Evolutionary conservation across 2,888 invertebrate genomes (phyloP), one percentile per base, ranked within the genome.

Genomic region (Eupithecia inturbata): DNA sequence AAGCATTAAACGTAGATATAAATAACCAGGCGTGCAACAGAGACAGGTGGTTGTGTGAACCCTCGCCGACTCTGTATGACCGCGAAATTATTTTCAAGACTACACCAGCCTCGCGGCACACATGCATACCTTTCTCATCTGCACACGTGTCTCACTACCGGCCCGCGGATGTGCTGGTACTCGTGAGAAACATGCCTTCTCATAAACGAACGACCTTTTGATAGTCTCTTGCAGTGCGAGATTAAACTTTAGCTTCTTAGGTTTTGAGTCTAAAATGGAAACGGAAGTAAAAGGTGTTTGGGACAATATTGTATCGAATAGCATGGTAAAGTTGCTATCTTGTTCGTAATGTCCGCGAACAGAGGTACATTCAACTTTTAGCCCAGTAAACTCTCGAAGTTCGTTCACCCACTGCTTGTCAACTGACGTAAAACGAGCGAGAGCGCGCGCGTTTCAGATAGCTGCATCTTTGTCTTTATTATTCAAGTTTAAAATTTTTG

Each of bases 81-180:
- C 94, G 94, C 94, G 94, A 94, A 94, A 94, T 94, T 91, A 94
- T 94, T 94, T 94, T 94, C 94, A 94, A 94, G 93, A 94, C 93
- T 94, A 93, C 93, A 92, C 91, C 90, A 92, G 91, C 93, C 90
- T 92, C 91, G 76, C 82, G 87, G 83, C 84, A 89, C 89, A 83
- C 89, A 84, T 87, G 88, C 84, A 80, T 79, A 78, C 73, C 78
- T 77, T 70, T 78, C 83, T 78, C 85, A 87, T 93, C 88, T 80
- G 86, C 85, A 92, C 88, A 85, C 84, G 80, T 88, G 91, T 91
- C 92, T 93, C 92, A 89, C 92, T 92, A 91, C 91, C 85, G 82
- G 81, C 78, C 76, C 87, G 87, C 86, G 80, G 82, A 85, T 92
- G 94, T 94, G 87, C 89, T 87, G 79, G 94, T 93, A 92, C 88